Conservation (phyloP, 2,888 invertebrate genomes). For the Dyspetes luteomarginatus region DNA sequence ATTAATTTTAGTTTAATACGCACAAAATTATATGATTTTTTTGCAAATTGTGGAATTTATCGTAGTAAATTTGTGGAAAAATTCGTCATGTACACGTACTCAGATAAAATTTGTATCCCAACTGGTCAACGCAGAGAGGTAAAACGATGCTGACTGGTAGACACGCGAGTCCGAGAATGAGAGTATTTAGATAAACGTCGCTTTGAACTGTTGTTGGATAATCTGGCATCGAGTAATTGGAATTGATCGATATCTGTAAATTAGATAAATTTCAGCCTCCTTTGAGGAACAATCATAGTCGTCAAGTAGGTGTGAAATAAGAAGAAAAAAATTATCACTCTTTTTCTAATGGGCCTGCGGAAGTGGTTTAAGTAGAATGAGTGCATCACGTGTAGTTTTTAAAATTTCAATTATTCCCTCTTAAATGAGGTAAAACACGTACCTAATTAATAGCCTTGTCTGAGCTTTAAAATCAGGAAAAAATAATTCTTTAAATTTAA, state of each 20-base stretch:
- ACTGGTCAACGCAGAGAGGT: slow-evolving; percentile 89
- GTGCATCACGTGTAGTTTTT: too few relatives aligned
- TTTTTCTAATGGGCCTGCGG: too few relatives aligned
- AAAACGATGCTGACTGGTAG: slow-evolving; percentile 91
- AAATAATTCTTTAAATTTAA: not conserved
- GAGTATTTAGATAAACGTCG: slow-evolving; percentile 89
- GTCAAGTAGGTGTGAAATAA: not conserved
- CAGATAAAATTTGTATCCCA: slow-evolving; percentile 91
- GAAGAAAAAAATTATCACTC: not conserved
- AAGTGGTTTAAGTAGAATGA: too few relatives aligned
- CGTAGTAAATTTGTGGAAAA: not conserved
- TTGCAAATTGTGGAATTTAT: too few relatives aligned
- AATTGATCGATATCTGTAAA: slow-evolving; percentile 7
- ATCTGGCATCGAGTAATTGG: slow-evolving; percentile 75
- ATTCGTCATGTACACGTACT: slow-evolving; percentile 83
- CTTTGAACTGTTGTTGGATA: slow-evolving; percentile 87
- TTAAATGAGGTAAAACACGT: too few relatives aligned
- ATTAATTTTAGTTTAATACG: too few relatives aligned
- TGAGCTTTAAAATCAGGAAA: not conserved
- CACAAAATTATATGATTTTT: too few relatives aligned
- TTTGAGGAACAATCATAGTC: too few relatives aligned
- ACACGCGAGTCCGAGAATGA: slow-evolving; percentile 90
- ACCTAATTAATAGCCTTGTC: too few relatives aligned
- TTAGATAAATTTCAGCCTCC: not conserved
- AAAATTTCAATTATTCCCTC: too few relatives aligned